Evolutionary conservation across 1,140 invertebrate species (phyloP), one percentile per base, ranked within the genome.

Genomic region (Hyphantria cunea): DNA sequence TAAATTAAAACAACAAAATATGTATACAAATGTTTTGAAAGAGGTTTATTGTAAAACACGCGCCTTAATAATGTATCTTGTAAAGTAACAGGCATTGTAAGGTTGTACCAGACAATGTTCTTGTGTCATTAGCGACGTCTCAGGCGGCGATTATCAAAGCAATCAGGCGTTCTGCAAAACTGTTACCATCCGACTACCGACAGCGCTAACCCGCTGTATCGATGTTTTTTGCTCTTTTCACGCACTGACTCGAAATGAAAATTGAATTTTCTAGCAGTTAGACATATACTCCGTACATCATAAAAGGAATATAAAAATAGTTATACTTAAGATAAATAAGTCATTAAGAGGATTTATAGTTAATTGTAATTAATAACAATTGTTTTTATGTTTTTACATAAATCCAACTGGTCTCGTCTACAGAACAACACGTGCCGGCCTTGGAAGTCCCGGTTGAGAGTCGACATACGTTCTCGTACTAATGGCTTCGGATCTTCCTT

Each of bases 131-230:
- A 79, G 78, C 76, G 68, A 71, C 69, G 70, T 77, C 73, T 76
- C 76, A 72, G 76, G 61, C 70, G 78, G 71, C 75, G 75, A 80
- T 83, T 83, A 83, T 80, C 76, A 78, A 80, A 83, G 76, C 76
- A 83, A 83, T 83, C 80, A 83, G 74, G 66, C 74, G 69, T 68
- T 74, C 70, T 76, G 76, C 73, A 72, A 75, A 25, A 79, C 76
- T 76, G 75, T 73, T 78, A 73, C 78, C 64, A 66, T 47, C 49
- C 52, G 33, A 61, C 47, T 70, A 67, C 67, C 59, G 70, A 25
- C 61, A 60, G 50, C 32, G 65, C 8, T 39, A 44, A 31, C 41
- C 44, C 10, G 37, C 17, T 1, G 13, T 62, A 55, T 70, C 68
- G 68, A 70, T 70, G 41, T 32, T 59, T 45, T 56, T 59, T 59